Evolutionary conservation across 1,140 invertebrate species (phyloP).

Genomic region (Drosophila sp.): DNA sequence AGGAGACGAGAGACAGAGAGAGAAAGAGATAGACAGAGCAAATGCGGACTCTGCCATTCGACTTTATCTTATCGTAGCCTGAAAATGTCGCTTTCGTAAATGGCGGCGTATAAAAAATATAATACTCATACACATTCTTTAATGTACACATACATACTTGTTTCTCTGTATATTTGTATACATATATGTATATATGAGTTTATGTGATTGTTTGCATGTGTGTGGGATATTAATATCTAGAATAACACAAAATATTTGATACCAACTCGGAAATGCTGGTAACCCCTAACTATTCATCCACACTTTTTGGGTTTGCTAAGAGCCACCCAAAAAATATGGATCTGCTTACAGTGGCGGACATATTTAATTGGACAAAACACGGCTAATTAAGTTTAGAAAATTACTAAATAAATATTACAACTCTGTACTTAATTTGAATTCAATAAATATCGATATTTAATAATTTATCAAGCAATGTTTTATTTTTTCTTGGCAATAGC

Average conservation of each 20-base stretch:
- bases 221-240: conserved; percentile 6
- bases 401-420: no score
- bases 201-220: conserved; percentile 20
- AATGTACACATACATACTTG: conserved; percentile 4
- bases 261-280: not conserved
- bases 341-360: no score
- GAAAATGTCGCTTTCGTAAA: conserved; percentile 76
- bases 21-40: conserved; percentile 25
- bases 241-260: conserved; percentile 5
- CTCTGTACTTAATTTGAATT: not conserved
- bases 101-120: conserved; percentile 72
- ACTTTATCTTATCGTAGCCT: conserved; percentile 63
- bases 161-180: not conserved
- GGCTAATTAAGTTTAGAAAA: no score
- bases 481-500: not conserved
- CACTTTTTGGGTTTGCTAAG: not conserved
- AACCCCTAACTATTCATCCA: not conserved
- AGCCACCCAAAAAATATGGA: not conserved
- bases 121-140: conserved; percentile 30
- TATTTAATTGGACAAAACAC: no score
- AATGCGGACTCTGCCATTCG: conserved; percentile 45
- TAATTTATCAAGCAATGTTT: not conserved
- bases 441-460: not conserved
- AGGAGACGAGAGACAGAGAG: conserved; percentile 8
- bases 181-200: conserved; percentile 2